Conservation (phyloP, 2,888 invertebrate genomes). For the Protula sp. region DNA sequence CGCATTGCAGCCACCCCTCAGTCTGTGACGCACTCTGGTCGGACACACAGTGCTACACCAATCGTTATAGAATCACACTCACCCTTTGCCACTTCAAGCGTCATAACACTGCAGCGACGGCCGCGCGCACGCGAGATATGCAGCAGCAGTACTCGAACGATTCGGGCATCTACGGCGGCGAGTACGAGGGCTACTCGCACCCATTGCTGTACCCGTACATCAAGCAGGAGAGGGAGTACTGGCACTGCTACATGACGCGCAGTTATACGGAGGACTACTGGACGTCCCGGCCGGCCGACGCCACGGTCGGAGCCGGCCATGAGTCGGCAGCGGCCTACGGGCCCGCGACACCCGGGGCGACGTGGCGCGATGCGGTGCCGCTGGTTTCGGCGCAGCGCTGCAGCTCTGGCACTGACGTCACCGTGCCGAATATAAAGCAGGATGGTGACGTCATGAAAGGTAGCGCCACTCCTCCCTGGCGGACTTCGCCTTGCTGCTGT, state of each 20-base stretch:
- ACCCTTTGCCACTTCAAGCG: neutral
- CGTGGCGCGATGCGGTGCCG: neutral
- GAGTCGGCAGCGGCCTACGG: conserved; percentile 18
- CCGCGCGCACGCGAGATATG: neutral
- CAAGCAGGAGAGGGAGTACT: no score
- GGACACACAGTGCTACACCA: no score
- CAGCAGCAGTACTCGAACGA: conserved; percentile 17
- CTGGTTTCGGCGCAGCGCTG: no score
- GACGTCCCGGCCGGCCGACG: neutral
- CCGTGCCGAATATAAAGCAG: no score
- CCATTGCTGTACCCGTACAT: conserved; percentile 10
- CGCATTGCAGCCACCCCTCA: no score
- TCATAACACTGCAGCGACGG: neutral
- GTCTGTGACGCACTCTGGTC: no score
- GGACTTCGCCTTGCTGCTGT: no score
- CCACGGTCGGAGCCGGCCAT: conserved; percentile 15
- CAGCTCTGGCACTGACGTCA: no score
- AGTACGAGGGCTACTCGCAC: conserved; percentile 11
- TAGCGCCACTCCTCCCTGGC: no score
- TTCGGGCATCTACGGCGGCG: conserved; percentile 18
- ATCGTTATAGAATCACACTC: no score
- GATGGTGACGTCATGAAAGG: no score
- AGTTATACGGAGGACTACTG: neutral
- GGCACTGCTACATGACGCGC: neutral
- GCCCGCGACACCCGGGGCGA: conserved; percentile 10